A percentile compares a stretch with the other conserved stretches of the same genome.
Conservation (phyloP, 2,888 invertebrate genomes). For the Notocelia uddmanniana region DNA sequence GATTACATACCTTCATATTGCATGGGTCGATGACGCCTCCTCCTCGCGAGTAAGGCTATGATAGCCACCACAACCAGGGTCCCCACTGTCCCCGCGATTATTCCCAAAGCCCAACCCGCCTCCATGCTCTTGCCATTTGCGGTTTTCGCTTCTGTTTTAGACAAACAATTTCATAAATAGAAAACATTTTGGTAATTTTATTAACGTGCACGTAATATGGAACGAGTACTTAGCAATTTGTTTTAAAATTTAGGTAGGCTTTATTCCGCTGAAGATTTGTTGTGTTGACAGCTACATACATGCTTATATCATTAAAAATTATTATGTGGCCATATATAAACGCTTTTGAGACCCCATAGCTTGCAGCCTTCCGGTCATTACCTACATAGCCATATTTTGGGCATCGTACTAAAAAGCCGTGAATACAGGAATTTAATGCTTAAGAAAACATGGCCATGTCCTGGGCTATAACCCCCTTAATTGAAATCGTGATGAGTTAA, state of each 20-base stretch:
- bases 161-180: conserved; percentile 28
- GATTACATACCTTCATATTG: conserved; percentile 78
- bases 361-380: too few species aligned
- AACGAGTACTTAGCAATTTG: neutral
- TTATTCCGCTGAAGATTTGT: too few species aligned
- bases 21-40: conserved; percentile 82
- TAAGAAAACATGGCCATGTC: too few species aligned
- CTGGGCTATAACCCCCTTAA: too few species aligned
- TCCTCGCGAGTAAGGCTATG: conserved; percentile 87
- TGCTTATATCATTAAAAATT: too few species aligned
- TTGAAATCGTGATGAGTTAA: too few species aligned
- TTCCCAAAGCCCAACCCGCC: conserved; percentile 83
- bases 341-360: too few species aligned
- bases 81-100: conserved; percentile 89
- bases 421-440: too few species aligned
- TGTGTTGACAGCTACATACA: too few species aligned
- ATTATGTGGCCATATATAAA: too few species aligned
- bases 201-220: neutral
- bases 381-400: too few species aligned
- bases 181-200: neutral
- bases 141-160: conserved; percentile 66
- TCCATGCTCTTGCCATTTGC: conserved; percentile 61
- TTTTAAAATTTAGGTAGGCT: neutral
- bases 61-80: conserved; percentile 89
- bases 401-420: too few species aligned